Evolutionary conservation across 2,888 invertebrate species (phyloP), one percentile per base, ranked within the genome.

Genomic region (Parapristionchus giblindavisi): DNA sequence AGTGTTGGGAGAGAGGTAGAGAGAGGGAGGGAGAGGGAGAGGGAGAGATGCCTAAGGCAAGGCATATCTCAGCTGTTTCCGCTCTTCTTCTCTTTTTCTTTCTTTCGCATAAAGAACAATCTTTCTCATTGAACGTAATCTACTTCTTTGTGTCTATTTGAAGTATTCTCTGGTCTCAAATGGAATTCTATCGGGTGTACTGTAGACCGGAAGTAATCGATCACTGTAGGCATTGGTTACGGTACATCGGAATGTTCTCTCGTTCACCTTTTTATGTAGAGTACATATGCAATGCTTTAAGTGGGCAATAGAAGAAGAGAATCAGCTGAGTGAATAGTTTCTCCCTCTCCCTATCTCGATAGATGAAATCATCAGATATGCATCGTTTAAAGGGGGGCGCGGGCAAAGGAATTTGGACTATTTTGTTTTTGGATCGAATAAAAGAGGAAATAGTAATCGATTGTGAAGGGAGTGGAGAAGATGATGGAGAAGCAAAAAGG

Each of bases 71-170:
- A 60, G 60, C 34, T 3, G 60, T 24, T n/a, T 17, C 11, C 34
- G 34, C 56, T 60, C 32, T 58, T 36, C 34, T 34, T n/a, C 58
- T 58, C 29, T 58, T 34, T 32, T 21, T 58, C n/a, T 14, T 56
- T 21, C 3, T 11, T 21, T n/a, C 60, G 60, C 21, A 60, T 60
- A 60, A 60, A n/a, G n/a, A n/a, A n/a, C n/a, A n/a, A n/a, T n/a
- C n/a, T n/a, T n/a, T n/a, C n/a, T n/a, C n/a, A n/a, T n/a, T n/a
- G n/a, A n/a, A n/a, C n/a, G n/a, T n/a, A n/a, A n/a, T n/a, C n/a
- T n/a, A n/a, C n/a, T n/a, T n/a, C n/a, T n/a, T n/a, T n/a, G n/a
- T n/a, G n/a, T n/a, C n/a, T n/a, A n/a, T n/a, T n/a, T n/a, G n/a
- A n/a, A n/a, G n/a, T n/a, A n/a, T n/a, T n/a, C n/a, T n/a, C n/a